phyloP scores from a whole-genome alignment of 2,797 vertebrate species.

The Lateolabrax maculatus region DNA sequence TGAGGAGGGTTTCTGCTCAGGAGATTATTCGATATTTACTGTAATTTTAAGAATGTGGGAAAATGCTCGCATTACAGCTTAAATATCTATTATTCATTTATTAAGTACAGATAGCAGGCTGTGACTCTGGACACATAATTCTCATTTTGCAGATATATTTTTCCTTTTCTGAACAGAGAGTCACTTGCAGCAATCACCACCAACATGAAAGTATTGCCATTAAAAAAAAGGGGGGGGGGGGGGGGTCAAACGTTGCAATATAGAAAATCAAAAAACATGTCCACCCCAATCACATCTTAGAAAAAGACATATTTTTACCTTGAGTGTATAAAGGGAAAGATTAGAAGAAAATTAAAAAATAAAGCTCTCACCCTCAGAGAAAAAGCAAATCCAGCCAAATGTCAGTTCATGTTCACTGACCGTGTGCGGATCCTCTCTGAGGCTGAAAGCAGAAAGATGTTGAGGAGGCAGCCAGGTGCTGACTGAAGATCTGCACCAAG shows the following conservation, averaged over 20 bases:
- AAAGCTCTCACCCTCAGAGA: neutral
- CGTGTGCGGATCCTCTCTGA: constrained; percentile 24
- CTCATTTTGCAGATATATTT: neutral
- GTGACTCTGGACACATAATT: neutral
- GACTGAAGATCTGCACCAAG: constrained; percentile 32
- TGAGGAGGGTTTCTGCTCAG: neutral
- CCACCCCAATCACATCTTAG: neutral
- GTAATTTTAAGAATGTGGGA: neutral
- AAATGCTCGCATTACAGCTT: neutral
- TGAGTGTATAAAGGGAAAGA: neutral
- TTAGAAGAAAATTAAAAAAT: neutral
- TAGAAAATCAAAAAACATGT: constrained; percentile 2
- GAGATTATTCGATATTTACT: neutral
- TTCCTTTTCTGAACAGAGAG: neutral
- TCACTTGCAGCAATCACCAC: too few relatives aligned
- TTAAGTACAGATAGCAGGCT: neutral
- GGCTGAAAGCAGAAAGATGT: constrained; percentile 33
- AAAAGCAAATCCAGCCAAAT: neutral
- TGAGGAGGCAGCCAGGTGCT: constrained; percentile 32
- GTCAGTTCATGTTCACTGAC: constrained; percentile 28
- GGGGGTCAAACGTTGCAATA: neutral
- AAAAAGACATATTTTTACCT: neutral
- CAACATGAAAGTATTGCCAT: neutral
- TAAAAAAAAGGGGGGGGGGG: neutral
- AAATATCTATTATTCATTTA: neutral